Base-by-base conservation (phyloP, 2,113 vertebrate species). In the Thalassarche chlororhynchos region DNA sequence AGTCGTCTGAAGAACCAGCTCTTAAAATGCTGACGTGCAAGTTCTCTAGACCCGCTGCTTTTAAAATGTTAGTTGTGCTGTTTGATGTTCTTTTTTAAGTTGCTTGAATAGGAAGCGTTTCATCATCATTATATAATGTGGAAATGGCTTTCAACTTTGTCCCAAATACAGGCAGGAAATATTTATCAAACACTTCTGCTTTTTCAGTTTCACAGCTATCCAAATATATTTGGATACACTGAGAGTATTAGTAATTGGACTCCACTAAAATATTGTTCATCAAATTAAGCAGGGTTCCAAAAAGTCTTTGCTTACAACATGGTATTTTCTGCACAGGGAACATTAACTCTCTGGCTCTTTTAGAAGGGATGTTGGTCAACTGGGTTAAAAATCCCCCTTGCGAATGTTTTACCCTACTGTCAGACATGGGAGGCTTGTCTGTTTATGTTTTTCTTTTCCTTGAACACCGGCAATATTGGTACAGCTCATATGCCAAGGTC, bases 71-170 rank as follows among this genome's bases (percentile, higher is more conserved):
- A 7, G 17, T 24, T 54, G 44, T 58, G 36, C 78, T 87, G 62
- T 91, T 96, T 88, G 88, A 94, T 83, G 93, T 96, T 92, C 82
- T 94, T 82, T 90, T 90, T 69, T 4, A 66, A 82, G 81, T 69
- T 69, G 23, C 71, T 80, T 29, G 74, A 26, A 49, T 57, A 54
- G 66, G 70, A 85, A 80, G 38, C 0, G 0, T 94, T 96, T 93
- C 49, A 74, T 96, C 84, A 70, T 62, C 34, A 10, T 95, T 91
- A 93, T 77, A 36, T 90, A 87, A 93, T 0, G 3, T 66, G 78
- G 65, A 72, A 77, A 44, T 13, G 42, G 29, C 70, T 66, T 42
- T 85, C 64, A 77, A 80, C 87, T 85, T 91, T 89, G 94, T 74
- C 87, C 91, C 84, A 74, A 40, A 83, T 70, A 42, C 20, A 70